These are phyloP conservation scores for Saguinus midas DNA, from an alignment of 2,113 vertebrate species.

Conservation along the genomic window DNA sequence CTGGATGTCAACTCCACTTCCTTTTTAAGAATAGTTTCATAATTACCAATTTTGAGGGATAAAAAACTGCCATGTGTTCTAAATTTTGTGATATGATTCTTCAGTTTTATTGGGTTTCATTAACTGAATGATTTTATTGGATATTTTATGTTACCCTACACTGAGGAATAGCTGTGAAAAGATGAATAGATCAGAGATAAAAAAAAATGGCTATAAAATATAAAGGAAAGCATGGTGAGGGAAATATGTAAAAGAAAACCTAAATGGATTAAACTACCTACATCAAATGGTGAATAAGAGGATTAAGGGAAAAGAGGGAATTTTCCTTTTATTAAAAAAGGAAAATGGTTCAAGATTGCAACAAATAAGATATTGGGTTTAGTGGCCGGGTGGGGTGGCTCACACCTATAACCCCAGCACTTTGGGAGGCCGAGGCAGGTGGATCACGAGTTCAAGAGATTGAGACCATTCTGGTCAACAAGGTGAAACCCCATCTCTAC, in stretches of 20 bases:
- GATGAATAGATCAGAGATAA: not conserved
- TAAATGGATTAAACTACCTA: constrained; percentile 30
- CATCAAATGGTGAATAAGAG: constrained; percentile 5
- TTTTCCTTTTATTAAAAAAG: not conserved
- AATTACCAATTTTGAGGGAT: not conserved
- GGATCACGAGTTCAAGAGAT: too few relatives aligned
- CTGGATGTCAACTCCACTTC: not conserved
- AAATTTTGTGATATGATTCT: not conserved
- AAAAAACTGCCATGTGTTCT: not conserved
- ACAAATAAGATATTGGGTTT: not conserved
- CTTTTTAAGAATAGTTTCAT: not conserved
- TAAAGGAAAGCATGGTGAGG: constrained; percentile 28
- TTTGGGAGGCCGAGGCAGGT: too few relatives aligned
- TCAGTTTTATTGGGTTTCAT: not conserved
- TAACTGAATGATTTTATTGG: not conserved
- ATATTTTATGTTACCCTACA: not conserved
- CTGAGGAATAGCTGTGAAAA: constrained; percentile 15
- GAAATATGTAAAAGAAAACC: constrained; percentile 39
- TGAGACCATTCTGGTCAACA: too few relatives aligned
- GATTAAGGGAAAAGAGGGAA: constrained; percentile 49
- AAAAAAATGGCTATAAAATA: not conserved
- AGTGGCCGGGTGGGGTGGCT: too few relatives aligned
- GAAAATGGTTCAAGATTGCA: not conserved
- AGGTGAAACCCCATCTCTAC: too few relatives aligned
- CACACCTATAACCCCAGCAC: too few relatives aligned